phyloP scores from a whole-genome alignment of 2,113 vertebrate genomes.

The Ictidomys tridecemlineatus region DNA sequence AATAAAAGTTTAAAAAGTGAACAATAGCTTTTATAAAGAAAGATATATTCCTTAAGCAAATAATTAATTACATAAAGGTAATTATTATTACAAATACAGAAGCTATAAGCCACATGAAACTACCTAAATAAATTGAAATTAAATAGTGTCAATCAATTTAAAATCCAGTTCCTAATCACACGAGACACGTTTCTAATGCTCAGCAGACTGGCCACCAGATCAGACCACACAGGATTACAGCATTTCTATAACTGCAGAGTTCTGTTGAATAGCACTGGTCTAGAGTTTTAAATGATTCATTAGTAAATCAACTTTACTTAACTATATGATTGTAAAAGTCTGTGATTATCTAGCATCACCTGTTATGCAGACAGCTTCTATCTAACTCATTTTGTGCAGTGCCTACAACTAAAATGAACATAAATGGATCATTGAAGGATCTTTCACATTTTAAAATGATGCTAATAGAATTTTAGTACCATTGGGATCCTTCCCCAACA shows the following conservation, averaged over 20 bases:
- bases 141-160: too few relatives aligned
- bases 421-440: background rate
- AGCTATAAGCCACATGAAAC: background rate
- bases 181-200: conserved; percentile 7
- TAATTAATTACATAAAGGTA: background rate
- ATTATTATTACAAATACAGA: background rate
- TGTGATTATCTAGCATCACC: background rate
- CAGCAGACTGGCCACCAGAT: background rate
- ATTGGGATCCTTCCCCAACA: background rate
- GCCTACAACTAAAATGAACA: conserved; percentile 10
- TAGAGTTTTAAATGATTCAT: conserved; percentile 9
- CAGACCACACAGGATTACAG: background rate
- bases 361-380: background rate
- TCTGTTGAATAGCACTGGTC: background rate
- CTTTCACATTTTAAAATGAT: conserved; percentile 20
- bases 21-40: background rate
- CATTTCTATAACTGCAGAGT: background rate
- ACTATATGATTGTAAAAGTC: conserved; percentile 21
- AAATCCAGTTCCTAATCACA: background rate
- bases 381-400: conserved; percentile 21
- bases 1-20: conserved; percentile 64
- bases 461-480: background rate
- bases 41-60: background rate
- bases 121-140: background rate
- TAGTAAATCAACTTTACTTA: conserved; percentile 16